Conservation (phyloP, 1,140 invertebrate genomes). For the Cyclina sinensis region DNA sequence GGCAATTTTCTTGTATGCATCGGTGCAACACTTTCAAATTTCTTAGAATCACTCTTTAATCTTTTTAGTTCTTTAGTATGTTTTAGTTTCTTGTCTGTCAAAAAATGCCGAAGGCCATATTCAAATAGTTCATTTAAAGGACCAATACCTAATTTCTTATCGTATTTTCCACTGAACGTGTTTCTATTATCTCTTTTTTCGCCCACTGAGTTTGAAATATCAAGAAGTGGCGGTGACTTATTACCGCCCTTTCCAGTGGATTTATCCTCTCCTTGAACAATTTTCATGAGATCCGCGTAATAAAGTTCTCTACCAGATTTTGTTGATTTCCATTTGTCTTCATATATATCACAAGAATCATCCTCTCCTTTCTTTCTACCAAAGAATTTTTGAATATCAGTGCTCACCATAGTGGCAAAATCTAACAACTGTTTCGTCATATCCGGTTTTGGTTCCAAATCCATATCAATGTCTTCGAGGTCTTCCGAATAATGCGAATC, state of each 20-base stretch:
- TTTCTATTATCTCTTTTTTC: conserved; percentile 66
- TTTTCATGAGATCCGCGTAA: conserved; percentile 82
- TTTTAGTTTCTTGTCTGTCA: conserved; percentile 74
- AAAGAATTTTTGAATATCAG: conserved; percentile 84
- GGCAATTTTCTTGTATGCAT: conserved; percentile 82
- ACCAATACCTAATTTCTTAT: conserved; percentile 78
- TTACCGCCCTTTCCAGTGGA: conserved; percentile 56
- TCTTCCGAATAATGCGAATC: conserved; percentile 83
- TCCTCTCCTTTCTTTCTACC: conserved; percentile 82
- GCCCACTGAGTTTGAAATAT: conserved; percentile 55
- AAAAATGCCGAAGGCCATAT: conserved; percentile 75
- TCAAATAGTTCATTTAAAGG: conserved; percentile 82
- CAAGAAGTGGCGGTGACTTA: conserved; percentile 56
- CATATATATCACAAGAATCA: conserved; percentile 84
- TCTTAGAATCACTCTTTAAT: conserved; percentile 72
- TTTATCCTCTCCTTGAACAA: conserved; percentile 81
- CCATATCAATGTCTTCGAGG: conserved; percentile 68
- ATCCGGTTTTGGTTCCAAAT: conserved; percentile 71
- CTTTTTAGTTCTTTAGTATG: conserved; percentile 74
- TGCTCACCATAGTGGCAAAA: conserved; percentile 82
- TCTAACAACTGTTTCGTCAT: conserved; percentile 80
- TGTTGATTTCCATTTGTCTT: conserved; percentile 82
- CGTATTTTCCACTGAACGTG: conserved; percentile 78
- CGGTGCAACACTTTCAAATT: conserved; percentile 73
- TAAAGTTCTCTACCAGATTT: conserved; percentile 84